These are phyloP conservation scores for Paratrypauchen microcephalus DNA, from an alignment of 2,797 vertebrate species.

Conservation along the genomic window DNA sequence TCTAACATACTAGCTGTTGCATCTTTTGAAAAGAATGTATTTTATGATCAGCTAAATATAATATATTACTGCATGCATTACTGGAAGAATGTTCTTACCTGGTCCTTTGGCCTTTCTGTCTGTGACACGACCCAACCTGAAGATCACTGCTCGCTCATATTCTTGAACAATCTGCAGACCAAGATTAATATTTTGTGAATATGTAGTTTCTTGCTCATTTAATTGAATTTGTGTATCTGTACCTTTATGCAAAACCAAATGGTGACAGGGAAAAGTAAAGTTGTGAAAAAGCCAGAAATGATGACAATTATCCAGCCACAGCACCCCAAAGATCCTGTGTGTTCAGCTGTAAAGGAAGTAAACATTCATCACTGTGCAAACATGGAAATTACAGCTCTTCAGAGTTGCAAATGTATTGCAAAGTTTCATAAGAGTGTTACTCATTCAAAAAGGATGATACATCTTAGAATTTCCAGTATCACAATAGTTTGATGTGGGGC, in stretches of 20 bases:
- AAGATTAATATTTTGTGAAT: background rate
- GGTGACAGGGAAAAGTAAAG: constrained; percentile 81
- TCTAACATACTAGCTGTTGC: no score
- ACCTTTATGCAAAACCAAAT: constrained; percentile 89
- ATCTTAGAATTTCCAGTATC: background rate
- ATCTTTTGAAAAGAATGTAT: background rate
- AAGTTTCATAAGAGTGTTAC: background rate
- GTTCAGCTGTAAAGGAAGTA: constrained; percentile 48
- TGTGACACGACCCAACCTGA: constrained; percentile 80
- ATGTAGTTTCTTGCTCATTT: background rate
- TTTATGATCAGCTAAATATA: background rate
- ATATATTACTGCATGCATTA: background rate
- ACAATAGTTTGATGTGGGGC: background rate
- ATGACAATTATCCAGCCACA: constrained; percentile 82
- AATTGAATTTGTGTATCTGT: constrained; percentile 22
- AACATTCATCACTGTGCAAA: background rate
- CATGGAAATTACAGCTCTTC: background rate
- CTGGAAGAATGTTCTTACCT: constrained; percentile 52
- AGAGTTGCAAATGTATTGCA: background rate
- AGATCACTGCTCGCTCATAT: constrained; percentile 82
- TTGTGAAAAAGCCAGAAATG: constrained; percentile 76
- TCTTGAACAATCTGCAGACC: constrained; percentile 77
- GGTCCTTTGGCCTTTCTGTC: constrained; percentile 79
- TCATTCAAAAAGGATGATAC: no score
- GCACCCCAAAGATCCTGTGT: constrained; percentile 71